These are phyloP conservation scores for Gallinago stenura DNA, from an alignment of 2,797 vertebrate genomes.

Conservation along the genomic window DNA sequence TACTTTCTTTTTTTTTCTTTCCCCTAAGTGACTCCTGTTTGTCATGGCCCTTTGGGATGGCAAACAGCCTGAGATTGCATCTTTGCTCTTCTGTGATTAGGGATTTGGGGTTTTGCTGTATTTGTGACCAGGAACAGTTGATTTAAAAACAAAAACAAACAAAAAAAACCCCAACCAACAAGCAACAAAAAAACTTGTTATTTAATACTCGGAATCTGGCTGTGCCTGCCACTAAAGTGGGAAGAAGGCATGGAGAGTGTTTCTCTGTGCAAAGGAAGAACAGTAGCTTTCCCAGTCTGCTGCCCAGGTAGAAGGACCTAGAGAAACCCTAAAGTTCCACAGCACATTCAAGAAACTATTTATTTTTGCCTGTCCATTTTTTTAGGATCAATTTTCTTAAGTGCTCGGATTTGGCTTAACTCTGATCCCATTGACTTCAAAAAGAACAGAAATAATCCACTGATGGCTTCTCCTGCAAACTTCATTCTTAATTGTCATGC, in stretches of 20 bases:
- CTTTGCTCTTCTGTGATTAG: background rate
- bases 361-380: background rate
- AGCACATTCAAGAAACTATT: background rate
- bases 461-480: background rate
- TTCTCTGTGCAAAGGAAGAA: background rate
- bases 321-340: background rate
- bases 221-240: background rate
- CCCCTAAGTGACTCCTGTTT: background rate
- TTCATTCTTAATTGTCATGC: background rate
- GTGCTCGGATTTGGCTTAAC: background rate
- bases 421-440: background rate
- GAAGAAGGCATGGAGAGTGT: background rate
- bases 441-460: background rate
- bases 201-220: background rate
- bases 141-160: background rate
- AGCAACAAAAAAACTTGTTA: background rate
- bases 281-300: background rate
- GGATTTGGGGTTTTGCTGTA: background rate
- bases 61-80: background rate
- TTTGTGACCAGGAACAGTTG: background rate
- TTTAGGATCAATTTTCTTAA: background rate
- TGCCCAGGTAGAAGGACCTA: background rate
- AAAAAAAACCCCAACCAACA: background rate
- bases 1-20: background rate
- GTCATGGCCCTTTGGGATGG: background rate